Percentiles rank a stretch among this genome's conserved stretches.
phyloP scores from a whole-genome alignment of 2,797 vertebrate species.

The Bradypodion ventrale region DNA sequence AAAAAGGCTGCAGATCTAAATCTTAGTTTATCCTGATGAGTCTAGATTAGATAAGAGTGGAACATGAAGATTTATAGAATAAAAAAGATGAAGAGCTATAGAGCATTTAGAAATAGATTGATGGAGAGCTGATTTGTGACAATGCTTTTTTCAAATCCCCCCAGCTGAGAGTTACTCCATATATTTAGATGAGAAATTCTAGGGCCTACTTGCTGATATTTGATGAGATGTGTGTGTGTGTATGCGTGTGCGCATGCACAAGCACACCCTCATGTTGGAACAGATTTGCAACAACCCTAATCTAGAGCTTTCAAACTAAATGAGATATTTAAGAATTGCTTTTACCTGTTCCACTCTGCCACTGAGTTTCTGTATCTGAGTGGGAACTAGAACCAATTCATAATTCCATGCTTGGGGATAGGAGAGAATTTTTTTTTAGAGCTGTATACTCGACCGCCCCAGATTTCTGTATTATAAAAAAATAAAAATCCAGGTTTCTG shows the following conservation, averaged over 20 bases:
- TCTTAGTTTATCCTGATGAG: slow-evolving; percentile 72
- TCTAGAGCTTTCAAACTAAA: no score
- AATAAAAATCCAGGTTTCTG: no score
- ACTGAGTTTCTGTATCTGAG: no score
- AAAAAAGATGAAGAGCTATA: slow-evolving; percentile 60
- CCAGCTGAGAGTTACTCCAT: slow-evolving; percentile 46
- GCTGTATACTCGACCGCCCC: background rate
- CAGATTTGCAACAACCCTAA: no score
- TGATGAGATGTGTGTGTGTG: no score
- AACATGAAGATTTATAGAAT: slow-evolving; percentile 72
- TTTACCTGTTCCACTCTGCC: no score
- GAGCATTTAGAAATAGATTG: slow-evolving; percentile 61
- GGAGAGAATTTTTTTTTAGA: background rate
- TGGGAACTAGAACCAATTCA: no score
- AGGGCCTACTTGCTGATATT: slow-evolving; percentile 49
- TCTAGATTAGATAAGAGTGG: slow-evolving; percentile 72
- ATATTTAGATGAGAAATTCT: slow-evolving; percentile 62
- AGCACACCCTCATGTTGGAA: no score
- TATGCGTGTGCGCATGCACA: no score
- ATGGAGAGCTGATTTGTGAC: slow-evolving; percentile 66
- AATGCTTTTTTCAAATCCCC: slow-evolving; percentile 17
- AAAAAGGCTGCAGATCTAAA: slow-evolving; percentile 74
- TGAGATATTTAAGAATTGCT: no score
- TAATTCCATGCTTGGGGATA: background rate
- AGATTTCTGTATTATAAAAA: no score